Evolutionary conservation across 2,113 vertebrate genomes (phyloP), one percentile per base, ranked within the genome.

Genomic region (Eclectus roratus): DNA sequence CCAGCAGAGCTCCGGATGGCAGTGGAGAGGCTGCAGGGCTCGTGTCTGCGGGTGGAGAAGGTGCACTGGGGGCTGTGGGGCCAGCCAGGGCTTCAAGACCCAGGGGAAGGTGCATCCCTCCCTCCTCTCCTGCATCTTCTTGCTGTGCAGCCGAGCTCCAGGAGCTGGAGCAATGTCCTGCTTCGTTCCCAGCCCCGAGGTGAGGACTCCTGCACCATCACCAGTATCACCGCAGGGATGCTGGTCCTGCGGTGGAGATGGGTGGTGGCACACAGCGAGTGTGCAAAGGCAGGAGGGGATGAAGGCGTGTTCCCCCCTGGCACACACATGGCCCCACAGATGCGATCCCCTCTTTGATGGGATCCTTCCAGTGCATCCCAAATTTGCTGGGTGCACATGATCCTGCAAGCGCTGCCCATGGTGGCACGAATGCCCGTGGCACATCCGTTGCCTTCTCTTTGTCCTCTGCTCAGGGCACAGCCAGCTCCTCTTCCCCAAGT

Each of bases 351-450:
- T 73, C 65, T 69, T 80, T 25, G 60, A 21, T 5, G 2, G 49
- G 49, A 79, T 65, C 47, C 33, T 73, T 65, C 44, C 72, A 60
- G 37, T 1, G 0, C 65, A 46, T 65, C 74, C 35, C 60, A 50
- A 17, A 70, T 50, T 28, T 81, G 33, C 55, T 46, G 49, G 61
- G 43, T 4, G 3, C 18, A 20, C 6, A 1, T 20, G 41, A 39
- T 47, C 37, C 61, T 11, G 5, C 39, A 37, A 44, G 18, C 0
- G 0, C 47, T 37, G 27, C 47, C 37, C 1, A 2, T 1, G 3
- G 44, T 24, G 25, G 41, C 53, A 46, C 24, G 20, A 44, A 55
- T 8, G 29, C 55, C 35, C 1, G 0, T 18, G 11, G 60, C 17
- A 6, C 33, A 16, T 37, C 35, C 14, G 0, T 17, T 21, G 16